phyloP scores from a whole-genome alignment of 2,797 vertebrate genomes.

The Phrynocephalus vlangalii region DNA sequence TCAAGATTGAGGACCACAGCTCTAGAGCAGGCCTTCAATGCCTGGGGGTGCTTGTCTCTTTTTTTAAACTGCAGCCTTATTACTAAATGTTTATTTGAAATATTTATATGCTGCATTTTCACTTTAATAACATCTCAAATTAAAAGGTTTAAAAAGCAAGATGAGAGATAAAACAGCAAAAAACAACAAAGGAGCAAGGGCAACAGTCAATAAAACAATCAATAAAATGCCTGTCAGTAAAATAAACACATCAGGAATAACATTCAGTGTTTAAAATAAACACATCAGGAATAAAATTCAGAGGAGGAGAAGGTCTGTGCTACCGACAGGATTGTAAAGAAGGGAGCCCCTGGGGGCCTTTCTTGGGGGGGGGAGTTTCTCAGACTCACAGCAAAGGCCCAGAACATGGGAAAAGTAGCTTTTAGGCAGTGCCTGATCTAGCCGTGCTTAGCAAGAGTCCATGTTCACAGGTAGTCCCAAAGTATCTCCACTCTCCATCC shows the following conservation, averaged over 20 bases:
- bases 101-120: not conserved
- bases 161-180: not conserved
- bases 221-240: not conserved
- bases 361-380: no score
- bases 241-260: not conserved
- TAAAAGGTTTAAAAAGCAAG: not conserved
- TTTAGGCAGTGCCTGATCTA: no score
- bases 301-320: not conserved
- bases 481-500: no score
- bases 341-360: not conserved
- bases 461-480: no score
- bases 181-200: not conserved
- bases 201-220: conserved; percentile 2
- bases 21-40: not conserved
- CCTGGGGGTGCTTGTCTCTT: not conserved
- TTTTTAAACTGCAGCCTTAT: not conserved
- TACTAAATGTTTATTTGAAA: not conserved
- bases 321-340: not conserved
- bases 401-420: no score
- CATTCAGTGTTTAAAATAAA: not conserved
- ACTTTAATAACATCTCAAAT: not conserved
- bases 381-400: no score
- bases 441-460: no score
- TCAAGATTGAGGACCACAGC: no score
- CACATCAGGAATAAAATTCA: not conserved